These are phyloP conservation scores for Palloptera scutellata DNA, from an alignment of 2,888 invertebrate species.

Conservation along the genomic window DNA sequence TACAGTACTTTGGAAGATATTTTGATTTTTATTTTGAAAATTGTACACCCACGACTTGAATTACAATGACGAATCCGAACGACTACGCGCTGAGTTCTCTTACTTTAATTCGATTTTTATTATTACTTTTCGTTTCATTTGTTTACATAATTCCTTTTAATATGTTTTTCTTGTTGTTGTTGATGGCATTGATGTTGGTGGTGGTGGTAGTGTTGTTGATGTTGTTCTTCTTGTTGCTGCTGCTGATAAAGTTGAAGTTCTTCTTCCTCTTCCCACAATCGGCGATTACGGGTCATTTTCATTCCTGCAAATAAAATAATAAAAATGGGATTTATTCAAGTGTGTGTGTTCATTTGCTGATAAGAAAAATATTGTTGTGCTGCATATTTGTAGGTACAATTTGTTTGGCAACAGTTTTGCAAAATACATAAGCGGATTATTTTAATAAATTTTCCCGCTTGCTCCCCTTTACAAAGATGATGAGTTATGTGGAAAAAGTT, in stretches of 20 bases:
- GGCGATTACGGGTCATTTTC: conserved; percentile 46
- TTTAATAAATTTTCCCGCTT: conserved; percentile 54
- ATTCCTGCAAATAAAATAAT: conserved; percentile 47
- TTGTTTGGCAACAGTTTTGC: conserved; percentile 35
- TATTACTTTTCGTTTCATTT: conserved; percentile 52
- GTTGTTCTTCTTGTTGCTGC: conserved; percentile 26
- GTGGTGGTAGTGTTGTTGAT: conserved; percentile 25
- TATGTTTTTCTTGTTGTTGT: conserved; percentile 34
- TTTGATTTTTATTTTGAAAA: too few relatives aligned
- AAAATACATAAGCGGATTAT: conserved; percentile 50
- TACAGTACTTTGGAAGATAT: too few relatives aligned
- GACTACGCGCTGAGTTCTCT: neutral
- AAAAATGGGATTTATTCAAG: conserved; percentile 32
- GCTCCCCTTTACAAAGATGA: conserved; percentile 24
- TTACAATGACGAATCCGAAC: too few relatives aligned
- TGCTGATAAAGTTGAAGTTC: conserved; percentile 30
- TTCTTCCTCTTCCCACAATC: conserved; percentile 6
- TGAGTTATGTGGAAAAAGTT: conserved; percentile 28
- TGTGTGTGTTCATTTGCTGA: conserved; percentile 49
- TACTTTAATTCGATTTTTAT: conserved; percentile 44
- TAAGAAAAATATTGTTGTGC: conserved; percentile 43
- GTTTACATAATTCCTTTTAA: conserved; percentile 49
- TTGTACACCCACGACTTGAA: too few relatives aligned
- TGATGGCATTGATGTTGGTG: conserved; percentile 20
- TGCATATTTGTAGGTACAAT: conserved; percentile 31